Conservation (phyloP, 2,797 vertebrate species). For the Manis javanica region DNA sequence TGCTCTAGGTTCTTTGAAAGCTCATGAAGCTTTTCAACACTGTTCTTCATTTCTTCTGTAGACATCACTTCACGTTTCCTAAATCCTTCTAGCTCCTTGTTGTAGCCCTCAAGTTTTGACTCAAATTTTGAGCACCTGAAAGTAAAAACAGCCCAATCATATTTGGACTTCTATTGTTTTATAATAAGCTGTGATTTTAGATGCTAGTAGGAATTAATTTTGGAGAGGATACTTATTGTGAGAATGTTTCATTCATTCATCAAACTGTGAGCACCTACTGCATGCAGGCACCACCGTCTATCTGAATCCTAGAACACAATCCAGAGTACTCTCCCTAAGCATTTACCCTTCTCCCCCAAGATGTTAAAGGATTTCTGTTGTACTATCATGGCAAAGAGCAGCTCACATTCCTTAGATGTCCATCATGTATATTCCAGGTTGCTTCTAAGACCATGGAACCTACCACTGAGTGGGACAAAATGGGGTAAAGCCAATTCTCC, state of each 20-base stretch:
- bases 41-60: constrained; percentile 90
- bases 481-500: not conserved
- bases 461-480: not conserved
- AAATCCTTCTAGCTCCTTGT: constrained; percentile 90
- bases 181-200: not conserved
- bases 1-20: constrained; percentile 88
- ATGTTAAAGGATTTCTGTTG: not conserved
- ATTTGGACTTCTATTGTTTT: constrained; percentile 18
- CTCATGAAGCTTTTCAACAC: constrained; percentile 88
- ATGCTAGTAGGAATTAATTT: not conserved
- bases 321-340: not conserved
- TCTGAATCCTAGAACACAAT: not conserved
- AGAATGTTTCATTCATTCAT: not conserved
- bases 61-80: constrained; percentile 89
- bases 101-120: constrained; percentile 84
- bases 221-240: not conserved
- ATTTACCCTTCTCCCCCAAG: not conserved
- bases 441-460: not conserved
- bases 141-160: constrained; percentile 53
- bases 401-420: not conserved
- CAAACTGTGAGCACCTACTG: not conserved
- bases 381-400: not conserved
- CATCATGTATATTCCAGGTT: not conserved
- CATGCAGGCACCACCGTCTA: not conserved
- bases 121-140: constrained; percentile 89